Evolutionary conservation across 2,888 invertebrate genomes (phyloP).

Genomic region (Caenorhabditis macrosperma): DNA sequence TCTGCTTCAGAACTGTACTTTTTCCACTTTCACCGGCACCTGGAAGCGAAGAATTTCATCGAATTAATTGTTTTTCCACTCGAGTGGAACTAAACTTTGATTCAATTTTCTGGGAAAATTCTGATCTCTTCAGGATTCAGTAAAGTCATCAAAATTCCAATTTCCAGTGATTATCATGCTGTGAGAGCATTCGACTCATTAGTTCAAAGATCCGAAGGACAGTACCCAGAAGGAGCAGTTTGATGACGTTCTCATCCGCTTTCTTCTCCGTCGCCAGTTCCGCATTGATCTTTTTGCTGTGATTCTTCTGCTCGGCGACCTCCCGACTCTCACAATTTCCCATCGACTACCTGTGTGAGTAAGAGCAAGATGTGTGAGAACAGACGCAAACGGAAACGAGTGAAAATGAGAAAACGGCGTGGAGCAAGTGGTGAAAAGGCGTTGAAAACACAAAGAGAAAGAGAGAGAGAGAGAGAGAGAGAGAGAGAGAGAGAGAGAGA

Average conservation of each 20-base stretch:
- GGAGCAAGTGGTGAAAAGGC: neutral
- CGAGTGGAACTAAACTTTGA: no score
- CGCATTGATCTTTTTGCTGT: slow-evolving; percentile 69
- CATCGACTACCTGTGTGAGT: slow-evolving; percentile 61
- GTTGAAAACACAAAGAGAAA: neutral
- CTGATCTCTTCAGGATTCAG: no score
- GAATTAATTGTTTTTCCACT: neutral
- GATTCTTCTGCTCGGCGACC: slow-evolving; percentile 58
- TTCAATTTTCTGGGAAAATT: no score
- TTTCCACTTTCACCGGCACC: slow-evolving; percentile 99
- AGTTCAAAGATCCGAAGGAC: no score
- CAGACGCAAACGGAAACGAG: neutral
- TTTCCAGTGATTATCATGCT: no score
- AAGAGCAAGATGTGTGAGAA: neutral
- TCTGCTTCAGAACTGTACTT: slow-evolving; percentile 99
- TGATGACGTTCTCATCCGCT: slow-evolving; percentile 73
- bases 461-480: no score
- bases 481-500: no score
- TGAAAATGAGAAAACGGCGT: neutral
- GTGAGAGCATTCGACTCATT: no score
- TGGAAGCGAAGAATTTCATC: slow-evolving; percentile 17
- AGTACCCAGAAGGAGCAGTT: slow-evolving; percentile 74
- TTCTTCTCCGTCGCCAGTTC: slow-evolving; percentile 70
- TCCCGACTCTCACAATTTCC: slow-evolving; percentile 70
- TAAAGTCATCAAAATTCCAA: no score